Evolutionary conservation across 2,888 invertebrate genomes (phyloP), one percentile per base, ranked within the genome.

Genomic region (Stenodera caucasica): DNA sequence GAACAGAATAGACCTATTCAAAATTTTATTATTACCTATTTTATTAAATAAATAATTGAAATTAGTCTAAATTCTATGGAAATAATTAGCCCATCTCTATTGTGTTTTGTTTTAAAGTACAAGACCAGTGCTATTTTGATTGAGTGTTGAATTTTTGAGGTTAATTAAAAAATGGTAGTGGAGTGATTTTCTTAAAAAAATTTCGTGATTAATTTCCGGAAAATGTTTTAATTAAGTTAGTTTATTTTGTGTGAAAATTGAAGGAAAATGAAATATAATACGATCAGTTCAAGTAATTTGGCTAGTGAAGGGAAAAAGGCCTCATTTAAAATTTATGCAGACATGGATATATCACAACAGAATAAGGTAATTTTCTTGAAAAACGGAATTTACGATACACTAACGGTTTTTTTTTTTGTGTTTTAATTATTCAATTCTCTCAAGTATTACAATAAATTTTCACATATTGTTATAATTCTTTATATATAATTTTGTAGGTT

Each of bases 231-330:
- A n/a, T n/a, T n/a, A n/a, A n/a, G n/a, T n/a, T n/a, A n/a, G n/a
- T n/a, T n/a, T 11, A 12, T 52, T 1, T 53, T n/a, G 26, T 53
- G 40, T 40, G n/a, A 40, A 40, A 40, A 15, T 15, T 40, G 40
- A 40, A 14, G 15, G 30, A 67, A 57, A 52, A 81, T 86, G 86
- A 86, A 86, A 82, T 86, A 86, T 80, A 85, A 86, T 67, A 85
- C 85, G 69, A 84, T 87, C 26, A 84, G 87, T 72, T 85, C 86
- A 67, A 87, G 87, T 79, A 87, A 86, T 78, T 84, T 88, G 74
- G 84, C 85, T 76, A 85, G 85, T 75, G 88, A 88, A 74, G 85
- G 84, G 72, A 88, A 87, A 74, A 86, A 87, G 72, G 86, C 88
- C 49, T 86, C 86, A 63, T 82, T 88, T 63, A 88, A 88, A 71